Base-by-base conservation (phyloP, 2,797 vertebrate species). In the Mallotus villosus region DNA sequence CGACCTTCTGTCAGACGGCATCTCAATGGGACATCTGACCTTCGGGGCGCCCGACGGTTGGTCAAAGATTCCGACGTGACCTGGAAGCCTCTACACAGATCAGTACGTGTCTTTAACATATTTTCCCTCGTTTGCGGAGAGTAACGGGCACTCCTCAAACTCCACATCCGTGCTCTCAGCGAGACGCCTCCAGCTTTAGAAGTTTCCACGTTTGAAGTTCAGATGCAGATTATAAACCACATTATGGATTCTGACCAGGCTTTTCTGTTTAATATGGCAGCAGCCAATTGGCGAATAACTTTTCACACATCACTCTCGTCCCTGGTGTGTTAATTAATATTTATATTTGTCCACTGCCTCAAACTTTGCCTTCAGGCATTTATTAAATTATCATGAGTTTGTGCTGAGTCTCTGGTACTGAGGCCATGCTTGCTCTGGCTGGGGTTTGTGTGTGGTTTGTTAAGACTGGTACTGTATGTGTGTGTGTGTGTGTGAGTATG, bases 281-380 rank as follows among this genome's bases (percentile, higher is more conserved):
- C 84, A 88, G 86, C 88, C 86, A 89, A 90, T 89, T 87, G 84
- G 85, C 85, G 85, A 77, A 89, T 78, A 86, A 80, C 81, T 83
- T 88, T 86, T 84, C 80, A 79, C 74, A 85, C 86, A 81, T 85
- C 87, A 81, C 84, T 87, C 82, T 53, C 68, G 86, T 93, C 93
- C 90, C 92, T 83, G 19, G 91, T 92, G 93, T 89, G 87, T 91
- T 92, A 92, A 93, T 94, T 94, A 94, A 94, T 93, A 93, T 93
- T 91, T 93, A 93, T 92, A 90, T 93, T 91, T 93, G 93, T 92
- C 91, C 93, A 93, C 85, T 84, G 93, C 92, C 92, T 92, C 85
- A 91, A 93, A 92, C 92, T 86, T 85, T 91, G 92, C 93, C 91
- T 93, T 91, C 83, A 90, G 91, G 90, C 91, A 89, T 91, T 91